phyloP scores from a whole-genome alignment of 1,140 invertebrate genomes.

The Drosophila prosaltans region DNA sequence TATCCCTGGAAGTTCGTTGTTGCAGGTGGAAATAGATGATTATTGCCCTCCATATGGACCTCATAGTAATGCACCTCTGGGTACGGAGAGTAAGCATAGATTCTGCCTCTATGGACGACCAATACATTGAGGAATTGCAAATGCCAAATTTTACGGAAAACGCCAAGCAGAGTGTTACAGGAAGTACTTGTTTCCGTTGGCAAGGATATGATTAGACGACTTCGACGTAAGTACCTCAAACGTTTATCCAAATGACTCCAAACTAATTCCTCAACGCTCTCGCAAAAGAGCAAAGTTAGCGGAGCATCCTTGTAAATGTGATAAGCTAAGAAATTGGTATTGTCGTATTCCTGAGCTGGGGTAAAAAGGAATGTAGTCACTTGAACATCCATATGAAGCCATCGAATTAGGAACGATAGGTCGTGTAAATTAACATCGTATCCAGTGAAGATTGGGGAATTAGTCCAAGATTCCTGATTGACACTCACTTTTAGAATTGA shows the following conservation, averaged over 20 bases:
- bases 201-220: constrained; percentile 49
- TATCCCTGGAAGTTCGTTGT: constrained; percentile 49
- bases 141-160: constrained; percentile 57
- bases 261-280: constrained; percentile 47
- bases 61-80: constrained; percentile 44
- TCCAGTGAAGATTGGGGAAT: constrained; percentile 51
- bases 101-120: constrained; percentile 42
- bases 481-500: constrained; percentile 23
- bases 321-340: constrained; percentile 7
- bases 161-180: constrained; percentile 4
- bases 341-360: constrained; percentile 1
- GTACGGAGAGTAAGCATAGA: constrained; percentile 63
- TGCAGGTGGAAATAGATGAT: constrained; percentile 34
- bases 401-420: constrained; percentile 35
- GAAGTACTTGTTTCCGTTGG: not conserved
- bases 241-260: constrained; percentile 54
- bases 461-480: constrained; percentile 34
- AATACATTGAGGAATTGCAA: constrained; percentile 59
- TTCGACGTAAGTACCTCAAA: constrained; percentile 45
- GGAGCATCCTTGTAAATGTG: constrained; percentile 42
- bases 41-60: not conserved
- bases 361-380: constrained; percentile 36
- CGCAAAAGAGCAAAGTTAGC: constrained; percentile 52
- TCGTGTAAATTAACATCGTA: constrained; percentile 7
- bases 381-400: constrained; percentile 47